These are phyloP conservation scores for Melospiza georgiana DNA, from an alignment of 2,113 vertebrate genomes.

Conservation along the genomic window DNA sequence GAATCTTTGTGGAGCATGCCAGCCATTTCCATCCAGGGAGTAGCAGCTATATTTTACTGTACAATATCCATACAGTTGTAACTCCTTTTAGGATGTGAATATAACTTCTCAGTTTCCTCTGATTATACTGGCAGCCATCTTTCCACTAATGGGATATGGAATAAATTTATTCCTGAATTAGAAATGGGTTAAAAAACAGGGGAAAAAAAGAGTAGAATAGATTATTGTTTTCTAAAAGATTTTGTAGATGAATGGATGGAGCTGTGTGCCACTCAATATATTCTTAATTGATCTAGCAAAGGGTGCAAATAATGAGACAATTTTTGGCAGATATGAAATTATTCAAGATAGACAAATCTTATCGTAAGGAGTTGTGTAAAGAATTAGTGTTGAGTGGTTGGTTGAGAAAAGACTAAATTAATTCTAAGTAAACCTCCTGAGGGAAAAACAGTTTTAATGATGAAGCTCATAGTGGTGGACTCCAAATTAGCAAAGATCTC, in stretches of 20 bases:
- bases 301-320: not conserved
- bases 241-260: not conserved
- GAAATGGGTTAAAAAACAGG: not conserved
- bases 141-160: not conserved
- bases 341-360: not conserved
- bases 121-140: not conserved
- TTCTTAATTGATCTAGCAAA: not conserved
- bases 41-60: not conserved
- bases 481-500: not conserved
- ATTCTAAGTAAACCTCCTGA: not conserved
- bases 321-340: not conserved
- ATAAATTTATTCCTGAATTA: not conserved
- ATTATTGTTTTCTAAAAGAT: not conserved
- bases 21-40: not conserved
- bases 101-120: not conserved
- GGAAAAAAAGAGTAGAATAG: fast-evolving
- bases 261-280: not conserved
- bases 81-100: not conserved
- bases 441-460: not conserved
- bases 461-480: not conserved
- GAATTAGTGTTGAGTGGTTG: not conserved
- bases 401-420: not conserved
- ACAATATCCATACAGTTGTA: fast-evolving
- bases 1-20: not conserved
- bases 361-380: not conserved